These are phyloP conservation scores for Limnephilus lunatus DNA, from an alignment of 2,888 invertebrate genomes.

Conservation along the genomic window DNA sequence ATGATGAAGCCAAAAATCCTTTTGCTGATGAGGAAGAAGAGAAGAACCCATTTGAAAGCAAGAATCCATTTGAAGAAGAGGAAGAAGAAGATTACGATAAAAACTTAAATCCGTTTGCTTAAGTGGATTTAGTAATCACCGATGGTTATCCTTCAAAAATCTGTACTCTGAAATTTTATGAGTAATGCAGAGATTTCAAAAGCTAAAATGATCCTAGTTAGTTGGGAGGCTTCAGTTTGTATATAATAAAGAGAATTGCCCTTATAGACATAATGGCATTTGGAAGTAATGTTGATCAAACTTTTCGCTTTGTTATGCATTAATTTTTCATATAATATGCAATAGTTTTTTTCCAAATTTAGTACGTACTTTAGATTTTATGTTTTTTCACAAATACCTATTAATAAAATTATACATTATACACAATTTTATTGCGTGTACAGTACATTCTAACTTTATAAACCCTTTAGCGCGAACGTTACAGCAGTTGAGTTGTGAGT, in stretches of 20 bases:
- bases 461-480: too few species aligned
- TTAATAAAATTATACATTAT: background rate
- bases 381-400: background rate
- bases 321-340: background rate
- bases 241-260: background rate
- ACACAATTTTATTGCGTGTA: background rate
- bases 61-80: slow-evolving; percentile 80
- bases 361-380: background rate
- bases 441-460: background rate
- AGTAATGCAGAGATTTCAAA: background rate
- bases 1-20: slow-evolving; percentile 57
- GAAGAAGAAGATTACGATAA: slow-evolving; percentile 83
- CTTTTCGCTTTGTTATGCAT: background rate
- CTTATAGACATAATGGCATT: background rate
- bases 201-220: background rate
- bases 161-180: background rate
- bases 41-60: slow-evolving; percentile 72
- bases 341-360: background rate
- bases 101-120: slow-evolving; percentile 85
- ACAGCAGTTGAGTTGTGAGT: too few species aligned
- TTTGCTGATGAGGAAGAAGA: slow-evolving; percentile 66
- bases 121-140: slow-evolving; percentile 62
- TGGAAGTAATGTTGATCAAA: background rate
- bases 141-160: background rate
- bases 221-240: background rate